phyloP scores from a whole-genome alignment of 2,113 vertebrate species.

The Sphyrna mokarran region DNA sequence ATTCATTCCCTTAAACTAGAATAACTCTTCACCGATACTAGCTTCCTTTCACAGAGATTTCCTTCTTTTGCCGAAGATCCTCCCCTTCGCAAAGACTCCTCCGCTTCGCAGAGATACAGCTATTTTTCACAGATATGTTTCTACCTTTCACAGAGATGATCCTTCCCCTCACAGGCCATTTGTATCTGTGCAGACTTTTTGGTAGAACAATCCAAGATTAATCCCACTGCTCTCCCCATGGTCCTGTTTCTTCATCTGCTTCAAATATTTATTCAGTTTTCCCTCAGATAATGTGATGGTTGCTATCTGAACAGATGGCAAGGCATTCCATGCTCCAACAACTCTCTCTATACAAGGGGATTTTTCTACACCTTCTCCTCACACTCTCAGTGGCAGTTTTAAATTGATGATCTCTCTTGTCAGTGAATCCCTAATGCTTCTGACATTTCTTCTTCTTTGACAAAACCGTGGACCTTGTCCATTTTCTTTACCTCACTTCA shows the following conservation, averaged over 20 bases:
- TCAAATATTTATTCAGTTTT: neutral
- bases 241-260: neutral
- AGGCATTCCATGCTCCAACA: neutral
- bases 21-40: too few species aligned
- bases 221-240: neutral
- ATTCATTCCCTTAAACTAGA: too few species aligned
- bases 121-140: neutral
- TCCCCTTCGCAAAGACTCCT: too few species aligned
- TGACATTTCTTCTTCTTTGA: too few species aligned
- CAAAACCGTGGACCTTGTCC: too few species aligned
- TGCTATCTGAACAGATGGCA: neutral
- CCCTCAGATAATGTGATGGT: neutral
- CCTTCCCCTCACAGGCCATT: neutral
- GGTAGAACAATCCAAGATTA: neutral
- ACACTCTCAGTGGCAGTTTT: neutral
- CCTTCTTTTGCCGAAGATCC: neutral
- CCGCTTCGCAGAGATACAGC: neutral
- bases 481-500: too few species aligned
- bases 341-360: neutral
- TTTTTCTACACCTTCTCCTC: neutral
- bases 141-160: neutral
- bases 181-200: neutral
- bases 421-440: neutral
- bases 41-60: too few species aligned
- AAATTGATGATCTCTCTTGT: neutral